Base-by-base conservation (phyloP, 2,888 invertebrate genomes). In the Molanna angustata region DNA sequence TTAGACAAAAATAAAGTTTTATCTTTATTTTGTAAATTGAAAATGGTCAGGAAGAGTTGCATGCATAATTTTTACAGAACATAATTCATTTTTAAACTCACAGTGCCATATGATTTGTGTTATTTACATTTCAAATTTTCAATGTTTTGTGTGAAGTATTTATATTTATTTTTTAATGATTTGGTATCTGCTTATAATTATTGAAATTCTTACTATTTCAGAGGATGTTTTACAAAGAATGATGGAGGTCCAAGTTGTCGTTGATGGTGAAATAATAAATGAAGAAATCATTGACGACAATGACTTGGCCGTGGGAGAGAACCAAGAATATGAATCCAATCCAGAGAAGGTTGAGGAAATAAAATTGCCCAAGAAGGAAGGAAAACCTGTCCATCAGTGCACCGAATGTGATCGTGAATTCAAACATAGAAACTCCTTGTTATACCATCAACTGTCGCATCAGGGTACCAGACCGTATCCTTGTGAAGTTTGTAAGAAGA, bases 361-460 rank as follows among this genome's bases (percentile, higher is more conserved):
- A 22, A 43, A 53, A 33, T 40, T 22, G 7, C 18, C 39, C 27
- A 65, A 64, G 60, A 60, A 53, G 62, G 63, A 51, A 61, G 63
- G 43, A 67, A 67, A 51, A 72, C 74, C 52, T 64, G 17, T 54
- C 14, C 32, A 53, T 53, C 69, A 72, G 2, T 90, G 90, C 63
- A 73, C 76, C 2, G 78, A 84, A 61, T 94, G 94, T 62, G 80
- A 80, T 9, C 73, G 89, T 14, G 80, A 85, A 49, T 93, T 93
- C 66, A 81, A 83, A 52, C 91, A 93, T 61, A 78, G 88, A 56
- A 93, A 92, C 69, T 92, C 93, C 6, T 71, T 92, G 46, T 80
- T 90, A 55, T 93, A 93, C 69, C 93, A 94, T 64, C 78, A 86
- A 72, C 71, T 88, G 61, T 87, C 89, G 37, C 93, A 91, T 63